Evolutionary conservation across 2,888 invertebrate species (phyloP).

Genomic region (Creontiades dilutus): DNA sequence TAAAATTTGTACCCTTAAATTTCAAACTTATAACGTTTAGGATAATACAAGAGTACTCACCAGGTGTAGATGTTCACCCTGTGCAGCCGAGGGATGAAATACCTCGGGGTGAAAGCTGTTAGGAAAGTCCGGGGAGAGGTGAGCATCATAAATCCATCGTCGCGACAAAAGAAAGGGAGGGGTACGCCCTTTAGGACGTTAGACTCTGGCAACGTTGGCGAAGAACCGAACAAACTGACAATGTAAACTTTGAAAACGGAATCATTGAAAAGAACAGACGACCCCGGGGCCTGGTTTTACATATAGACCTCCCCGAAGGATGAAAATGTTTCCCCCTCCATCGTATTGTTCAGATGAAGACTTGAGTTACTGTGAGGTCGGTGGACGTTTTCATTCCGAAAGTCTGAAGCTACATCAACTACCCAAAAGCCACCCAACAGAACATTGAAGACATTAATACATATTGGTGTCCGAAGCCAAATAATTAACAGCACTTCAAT

Average conservation of each 20-base stretch:
- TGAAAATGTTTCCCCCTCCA: background rate
- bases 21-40: background rate
- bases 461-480: too few relatives aligned
- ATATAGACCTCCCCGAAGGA: background rate
- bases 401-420: too few relatives aligned
- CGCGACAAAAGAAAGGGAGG: conserved; percentile 62
- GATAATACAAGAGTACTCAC: conserved; percentile 26
- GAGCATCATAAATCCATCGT: conserved; percentile 69
- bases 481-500: too few relatives aligned
- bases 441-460: too few relatives aligned
- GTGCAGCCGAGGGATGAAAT: conserved; percentile 60
- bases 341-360: background rate
- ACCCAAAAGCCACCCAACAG: too few relatives aligned
- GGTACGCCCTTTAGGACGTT: conserved; percentile 42
- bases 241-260: background rate
- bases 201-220: background rate
- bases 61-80: conserved; percentile 65
- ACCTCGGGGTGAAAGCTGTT: conserved; percentile 70
- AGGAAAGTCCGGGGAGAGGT: conserved; percentile 68
- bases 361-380: too few relatives aligned
- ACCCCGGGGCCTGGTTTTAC: background rate
- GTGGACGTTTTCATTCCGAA: too few relatives aligned
- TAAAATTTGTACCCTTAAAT: background rate
- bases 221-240: conserved; percentile 12
- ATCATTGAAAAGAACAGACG: background rate